phyloP scores from a whole-genome alignment of 2,113 vertebrate genomes.

The Notarius lentiginosus region DNA sequence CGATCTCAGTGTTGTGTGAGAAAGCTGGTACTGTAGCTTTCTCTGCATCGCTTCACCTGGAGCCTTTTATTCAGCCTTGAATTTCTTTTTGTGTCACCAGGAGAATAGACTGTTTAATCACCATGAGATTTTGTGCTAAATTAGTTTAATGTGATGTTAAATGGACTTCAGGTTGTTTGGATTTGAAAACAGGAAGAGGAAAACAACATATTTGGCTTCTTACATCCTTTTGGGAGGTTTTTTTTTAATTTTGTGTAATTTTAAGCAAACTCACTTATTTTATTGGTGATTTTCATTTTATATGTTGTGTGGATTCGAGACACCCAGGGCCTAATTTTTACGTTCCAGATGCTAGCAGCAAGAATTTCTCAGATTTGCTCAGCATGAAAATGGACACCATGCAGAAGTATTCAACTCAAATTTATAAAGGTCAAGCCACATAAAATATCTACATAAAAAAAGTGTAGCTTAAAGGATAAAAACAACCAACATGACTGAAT shows the following conservation, averaged over 20 bases:
- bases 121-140: constrained; percentile 18
- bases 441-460: not conserved
- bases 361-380: not conserved
- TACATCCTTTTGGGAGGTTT: not conserved
- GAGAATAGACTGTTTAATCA: constrained; percentile 6
- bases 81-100: not conserved
- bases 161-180: not conserved
- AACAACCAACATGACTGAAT: not conserved
- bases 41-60: constrained; percentile 27
- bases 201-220: not conserved
- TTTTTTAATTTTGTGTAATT: not conserved
- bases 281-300: not conserved
- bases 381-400: not conserved
- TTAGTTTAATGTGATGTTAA: constrained; percentile 3
- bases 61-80: constrained; percentile 26
- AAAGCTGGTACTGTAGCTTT: constrained; percentile 46
- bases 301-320: not conserved
- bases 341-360: not conserved
- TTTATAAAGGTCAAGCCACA: not conserved
- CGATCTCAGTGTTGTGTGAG: constrained; percentile 52
- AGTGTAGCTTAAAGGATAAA: not conserved
- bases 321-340: too few species aligned
- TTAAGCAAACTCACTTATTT: not conserved
- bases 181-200: not conserved
- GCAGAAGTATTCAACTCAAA: not conserved